Base-by-base conservation (phyloP, 2,113 vertebrate species). In the Protomyctophum bolini region DNA sequence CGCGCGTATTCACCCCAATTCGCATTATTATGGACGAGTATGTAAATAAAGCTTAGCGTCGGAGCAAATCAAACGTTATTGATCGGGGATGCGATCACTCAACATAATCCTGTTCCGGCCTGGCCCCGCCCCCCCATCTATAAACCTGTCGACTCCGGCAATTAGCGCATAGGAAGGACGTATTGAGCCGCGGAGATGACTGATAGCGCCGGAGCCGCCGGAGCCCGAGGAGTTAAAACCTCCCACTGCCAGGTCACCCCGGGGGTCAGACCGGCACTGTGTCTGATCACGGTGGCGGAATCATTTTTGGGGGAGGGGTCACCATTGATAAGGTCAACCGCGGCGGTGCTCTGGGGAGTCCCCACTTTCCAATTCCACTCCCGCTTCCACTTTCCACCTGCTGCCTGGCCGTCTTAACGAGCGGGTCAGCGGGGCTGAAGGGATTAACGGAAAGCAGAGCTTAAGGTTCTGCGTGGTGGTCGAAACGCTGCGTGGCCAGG, bases 11-110 rank as follows among this genome's bases (percentile, higher is more conserved):
- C 33, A 6, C 33, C 33, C 33, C 33, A 1, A 41, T 41, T 41
- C 5, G 33, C 33, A 41, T 41, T 21, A 54, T 12, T 21, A 54
- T 12, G 10, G n/a, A 6, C 63, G 52, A 68, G 33, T 71, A 57
- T 48, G 57, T 66, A 75, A 83, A 73, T 79, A 72, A 76, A 33
- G 4, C 29, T 46, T 45, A 70, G 52, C 9, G 47, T 10, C 0
- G 47, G 73, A 86, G 83, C 73, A 76, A 82, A 89, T 88, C 71
- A 77, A 76, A 79, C 74, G 7, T 0, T 87, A 91, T 91, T 89
- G 90, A 91, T 91, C 86, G 82, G 48, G 68, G 73, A 58, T 72
- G 33, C 75, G 65, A 91, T 90, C 85, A 83, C 68, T 88, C 86
- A 83, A 58, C 47, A 52, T 91, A 89, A 90, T 89, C 86, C 82